Evolutionary conservation across 2,888 invertebrate genomes (phyloP), one percentile per base, ranked within the genome.

Genomic region (Pherbina coryleti): DNA sequence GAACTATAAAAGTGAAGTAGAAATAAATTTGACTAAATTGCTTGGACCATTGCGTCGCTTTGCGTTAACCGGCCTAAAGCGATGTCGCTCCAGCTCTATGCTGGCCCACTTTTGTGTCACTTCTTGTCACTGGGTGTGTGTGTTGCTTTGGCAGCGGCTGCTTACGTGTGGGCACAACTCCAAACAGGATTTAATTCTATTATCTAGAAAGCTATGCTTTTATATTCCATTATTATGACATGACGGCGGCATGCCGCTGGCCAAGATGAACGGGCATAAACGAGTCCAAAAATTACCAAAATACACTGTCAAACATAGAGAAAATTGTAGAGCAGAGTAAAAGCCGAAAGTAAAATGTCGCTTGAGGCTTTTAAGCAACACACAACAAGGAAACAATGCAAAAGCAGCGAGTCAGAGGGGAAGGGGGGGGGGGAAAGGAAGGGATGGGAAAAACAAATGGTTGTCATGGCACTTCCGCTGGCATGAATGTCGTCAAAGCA

Each of bases 221-320:
- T 73, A 62, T 73, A 62, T 73, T 22, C 62, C 62, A 44, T 62
- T 73, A 62, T 73, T 62, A 73, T 73, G 60, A 73, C 69, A 69
- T 25, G 73, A 53, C 73, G 60, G 62, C 31, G 49, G 72, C 72
- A 72, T 60, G 72, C 72, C 57, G 57, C 60, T 25, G 72, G 62
- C 49, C 73, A 62, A 60, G 73, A 60, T 49, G 73, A n/a, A 73
- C 49, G 73, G 17, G 25, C 19, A 49, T 44, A 67, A 49, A 25
- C 67, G 67, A 25, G 34, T 37, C 17, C 37, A 34, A 62, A 22
- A 25, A 62, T 31, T 64, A 25, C 64, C 17, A 64, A 25, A 64
- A 60, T 25, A 22, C 57, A 25, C 62, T 62, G 62, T 62, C 62
- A 17, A 19, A 11, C 31, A 11, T 8, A 44, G 2, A 44, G 44